phyloP scores from a whole-genome alignment of 2,113 vertebrate genomes.

The Dasyurus viverrinus region DNA sequence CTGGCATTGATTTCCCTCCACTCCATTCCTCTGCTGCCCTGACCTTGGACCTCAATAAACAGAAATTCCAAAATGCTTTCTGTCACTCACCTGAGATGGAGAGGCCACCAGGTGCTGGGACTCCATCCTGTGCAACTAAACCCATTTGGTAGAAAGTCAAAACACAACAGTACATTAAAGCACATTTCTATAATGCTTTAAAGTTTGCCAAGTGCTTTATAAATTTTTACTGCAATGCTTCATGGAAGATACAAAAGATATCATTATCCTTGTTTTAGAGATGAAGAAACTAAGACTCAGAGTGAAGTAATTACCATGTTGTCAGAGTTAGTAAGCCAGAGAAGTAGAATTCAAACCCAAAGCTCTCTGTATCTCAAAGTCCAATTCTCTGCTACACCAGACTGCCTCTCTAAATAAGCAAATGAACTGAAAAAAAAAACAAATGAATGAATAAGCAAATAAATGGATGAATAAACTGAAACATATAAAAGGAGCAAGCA shows the following conservation, averaged over 20 bases:
- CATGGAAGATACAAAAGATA: not conserved
- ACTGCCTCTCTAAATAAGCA: not conserved
- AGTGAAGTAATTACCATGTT: not conserved
- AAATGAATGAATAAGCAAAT: not conserved
- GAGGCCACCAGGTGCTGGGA: not conserved
- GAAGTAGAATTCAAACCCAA: not conserved
- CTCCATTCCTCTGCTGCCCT: not conserved
- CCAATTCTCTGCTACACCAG: not conserved
- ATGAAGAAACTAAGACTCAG: not conserved
- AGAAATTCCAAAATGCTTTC: not conserved
- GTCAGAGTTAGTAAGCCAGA: not conserved
- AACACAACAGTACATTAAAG: not conserved
- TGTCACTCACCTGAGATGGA: slow-evolving; percentile 8
- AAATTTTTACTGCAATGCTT: not conserved
- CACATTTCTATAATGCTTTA: not conserved
- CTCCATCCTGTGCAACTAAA: not conserved
- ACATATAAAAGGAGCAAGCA: not conserved
- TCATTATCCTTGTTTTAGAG: not conserved
- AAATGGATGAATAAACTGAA: not conserved
- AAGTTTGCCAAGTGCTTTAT: not conserved
- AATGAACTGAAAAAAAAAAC: not conserved
- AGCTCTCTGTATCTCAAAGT: not conserved
- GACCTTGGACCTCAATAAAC: not conserved
- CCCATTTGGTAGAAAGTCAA: not conserved
- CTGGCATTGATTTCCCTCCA: not conserved